Percentiles rank a stretch among this genome's conserved stretches.
phyloP scores from a whole-genome alignment of 2,113 vertebrate genomes.

The Periophthalmodon schlosseri region DNA sequence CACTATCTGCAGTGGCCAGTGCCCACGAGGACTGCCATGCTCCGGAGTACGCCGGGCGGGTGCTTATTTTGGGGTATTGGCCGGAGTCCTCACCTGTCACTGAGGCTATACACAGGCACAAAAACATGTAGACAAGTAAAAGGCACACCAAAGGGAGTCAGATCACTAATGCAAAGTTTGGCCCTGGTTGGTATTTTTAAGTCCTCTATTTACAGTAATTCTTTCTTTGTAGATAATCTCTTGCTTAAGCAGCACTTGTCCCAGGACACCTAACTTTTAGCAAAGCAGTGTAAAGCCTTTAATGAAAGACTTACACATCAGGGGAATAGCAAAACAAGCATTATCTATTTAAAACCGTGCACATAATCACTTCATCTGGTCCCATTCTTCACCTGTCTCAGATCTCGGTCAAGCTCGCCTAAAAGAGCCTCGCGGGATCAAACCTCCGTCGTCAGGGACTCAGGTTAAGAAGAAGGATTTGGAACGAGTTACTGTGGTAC shows the following conservation, averaged over 20 bases:
- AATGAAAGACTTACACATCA: constrained; percentile 19
- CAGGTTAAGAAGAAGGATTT: constrained; percentile 29
- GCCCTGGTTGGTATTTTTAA: constrained; percentile 10
- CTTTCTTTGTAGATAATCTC: constrained; percentile 19
- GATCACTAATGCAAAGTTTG: constrained; percentile 14
- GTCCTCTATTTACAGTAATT: constrained; percentile 2
- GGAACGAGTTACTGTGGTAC: constrained; percentile 50
- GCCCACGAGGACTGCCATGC: constrained; percentile 5
- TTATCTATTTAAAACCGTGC: constrained; percentile 11
- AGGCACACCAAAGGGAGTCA: neutral
- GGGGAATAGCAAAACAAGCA: constrained; percentile 24
- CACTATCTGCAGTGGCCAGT: constrained; percentile 10
- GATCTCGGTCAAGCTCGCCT: constrained; percentile 17
- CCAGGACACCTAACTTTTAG: neutral
- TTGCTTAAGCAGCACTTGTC: constrained; percentile 22
- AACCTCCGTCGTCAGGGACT: constrained; percentile 4
- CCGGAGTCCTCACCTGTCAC: neutral
- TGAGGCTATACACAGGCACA: neutral
- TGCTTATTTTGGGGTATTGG: constrained; percentile 25
- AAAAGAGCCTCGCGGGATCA: constrained; percentile 24
- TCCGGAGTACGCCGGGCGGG: constrained; percentile 3
- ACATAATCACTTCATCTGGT: constrained; percentile 12
- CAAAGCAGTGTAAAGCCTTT: constrained; percentile 15
- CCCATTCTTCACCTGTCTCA: neutral
- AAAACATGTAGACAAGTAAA: neutral